Evolutionary conservation across 1,140 invertebrate genomes (phyloP), one percentile per base, ranked within the genome.

Genomic region (Protaetia brevitarsis): DNA sequence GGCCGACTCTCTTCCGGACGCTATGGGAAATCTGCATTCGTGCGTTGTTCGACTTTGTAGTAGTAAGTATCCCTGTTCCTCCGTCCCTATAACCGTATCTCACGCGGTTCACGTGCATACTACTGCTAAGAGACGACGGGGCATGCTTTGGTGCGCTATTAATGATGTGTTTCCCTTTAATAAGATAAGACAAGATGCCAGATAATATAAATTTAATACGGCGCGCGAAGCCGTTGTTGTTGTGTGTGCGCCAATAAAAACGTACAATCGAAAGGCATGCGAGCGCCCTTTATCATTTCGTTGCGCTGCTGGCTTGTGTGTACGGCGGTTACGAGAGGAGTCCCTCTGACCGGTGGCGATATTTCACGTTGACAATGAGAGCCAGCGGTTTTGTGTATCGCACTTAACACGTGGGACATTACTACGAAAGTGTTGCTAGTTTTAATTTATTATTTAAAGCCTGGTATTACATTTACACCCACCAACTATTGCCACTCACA

Each of bases 201-300:
- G 74, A 76, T 51, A 75, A 51, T 73, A 73, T 73, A 72, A 75
- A 75, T 75, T 75, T 75, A 73, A 75, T 75, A 75, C 72, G 19
- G 58, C 58, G 58, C 27, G 58, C 41, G 19, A 16, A 51, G 41
- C n/a, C n/a, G n/a, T n/a, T n/a, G 41, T 5, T 23, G 41, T 51
- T 51, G 41, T 51, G 41, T 51, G 19, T 51, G 41, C 41, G 41
- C 41, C 41, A 51, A 51, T 51, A 51, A 51, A 51, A 51, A 51
- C 41, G 41, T 51, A 51, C 41, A 51, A 51, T 51, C 41, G 41
- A 51, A 51, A 51, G 41, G 41, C 41, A 51, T 51, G 41, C 41
- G 41, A 51, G 41, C 11, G 41, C 41, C 41, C 41, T 51, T 51
- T 51, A 51, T 51, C 41, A 51, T 51, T 23, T 51, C 41, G 10